A percentile compares a stretch with the other conserved stretches of the same genome.
phyloP scores from a whole-genome alignment of 2,888 invertebrate genomes.

The Gibbula magus region DNA sequence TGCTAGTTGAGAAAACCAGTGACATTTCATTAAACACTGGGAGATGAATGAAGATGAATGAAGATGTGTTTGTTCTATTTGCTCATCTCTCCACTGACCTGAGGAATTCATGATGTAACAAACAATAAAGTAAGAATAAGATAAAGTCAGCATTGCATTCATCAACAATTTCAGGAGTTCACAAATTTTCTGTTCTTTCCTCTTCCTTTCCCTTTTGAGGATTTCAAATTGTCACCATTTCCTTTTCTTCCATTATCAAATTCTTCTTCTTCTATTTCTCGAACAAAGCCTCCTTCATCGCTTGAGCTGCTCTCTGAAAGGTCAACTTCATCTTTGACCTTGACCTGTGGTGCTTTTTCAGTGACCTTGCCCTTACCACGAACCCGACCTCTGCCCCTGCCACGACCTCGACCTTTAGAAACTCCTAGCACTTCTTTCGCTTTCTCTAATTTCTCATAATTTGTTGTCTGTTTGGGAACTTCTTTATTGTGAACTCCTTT shows the following conservation, averaged over 20 bases:
- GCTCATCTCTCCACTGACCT: too few relatives aligned
- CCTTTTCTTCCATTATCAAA: background rate
- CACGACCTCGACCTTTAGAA: background rate
- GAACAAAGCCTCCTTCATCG: conserved; percentile 27
- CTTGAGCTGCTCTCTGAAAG: conserved; percentile 56
- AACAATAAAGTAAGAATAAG: too few relatives aligned
- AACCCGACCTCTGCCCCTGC: conserved; percentile 23
- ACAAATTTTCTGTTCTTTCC: conserved; percentile 4
- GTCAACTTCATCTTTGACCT: conserved; percentile 41
- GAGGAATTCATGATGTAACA: too few relatives aligned
- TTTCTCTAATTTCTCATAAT: conserved; percentile 28
- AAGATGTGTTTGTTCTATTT: too few relatives aligned
- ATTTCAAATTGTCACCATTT: background rate
- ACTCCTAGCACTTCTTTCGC: conserved; percentile 32
- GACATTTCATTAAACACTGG: too few relatives aligned
- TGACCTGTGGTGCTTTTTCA: conserved; percentile 20
- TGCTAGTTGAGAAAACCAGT: too few relatives aligned
- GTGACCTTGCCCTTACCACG: conserved; percentile 6
- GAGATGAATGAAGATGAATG: too few relatives aligned
- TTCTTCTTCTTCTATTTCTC: conserved; percentile 8
- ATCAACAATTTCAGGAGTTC: too few relatives aligned
- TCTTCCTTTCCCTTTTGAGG: background rate
- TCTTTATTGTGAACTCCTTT: background rate
- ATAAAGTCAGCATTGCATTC: too few relatives aligned
- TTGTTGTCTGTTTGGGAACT: background rate